Base-by-base conservation (phyloP, 1,140 invertebrate genomes). In the Chymomyza costata region DNA sequence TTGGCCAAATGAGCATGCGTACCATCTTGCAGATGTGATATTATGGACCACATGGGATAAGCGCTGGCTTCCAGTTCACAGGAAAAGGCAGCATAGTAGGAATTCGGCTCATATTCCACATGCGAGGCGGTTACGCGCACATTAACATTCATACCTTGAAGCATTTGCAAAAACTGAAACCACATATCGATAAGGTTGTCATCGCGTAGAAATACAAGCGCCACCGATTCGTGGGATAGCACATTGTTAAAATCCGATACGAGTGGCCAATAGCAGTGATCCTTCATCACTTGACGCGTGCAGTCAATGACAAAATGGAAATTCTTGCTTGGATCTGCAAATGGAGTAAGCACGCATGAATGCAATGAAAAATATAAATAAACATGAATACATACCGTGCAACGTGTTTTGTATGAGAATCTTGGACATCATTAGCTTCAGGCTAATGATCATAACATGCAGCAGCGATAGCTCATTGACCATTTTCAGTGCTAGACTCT, bases 81-180 rank as follows among this genome's bases (percentile, higher is more conserved):
- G 47, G 95, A 96, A 87, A 98, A 99, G 1, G 97, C 96, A 35
- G 96, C 95, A 87, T 98, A 98, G 87, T 99, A 99, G 0, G 95
- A 96, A 52, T 95, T 96, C 10, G 96, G 95, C 85, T 98, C 97
- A 87, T 95, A 98, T 88, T 98, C 96, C n/a, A 98, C 92, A 86
- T 98, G 96, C 39, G 94, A 92, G 67, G 89, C 91, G 40, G 95
- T 87, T 86, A 98, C 95, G 56, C 95, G 89, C 51, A 94, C 90
- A 87, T 99, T 98, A 6, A 98, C 92, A 87, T 98, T 98, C 96
- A 98, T 97, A 93, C 94, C 95, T 92, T 99, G 97, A 86, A 98
- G 93, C 91, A 95, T 93, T 10, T 93, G 92, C 1, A 98, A 87
- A 85, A 98, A 96, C 59, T 93, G 91, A 84, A 98, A 95, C 97